phyloP scores from a whole-genome alignment of 2,888 invertebrate genomes.

The Agonopterix heracliana region DNA sequence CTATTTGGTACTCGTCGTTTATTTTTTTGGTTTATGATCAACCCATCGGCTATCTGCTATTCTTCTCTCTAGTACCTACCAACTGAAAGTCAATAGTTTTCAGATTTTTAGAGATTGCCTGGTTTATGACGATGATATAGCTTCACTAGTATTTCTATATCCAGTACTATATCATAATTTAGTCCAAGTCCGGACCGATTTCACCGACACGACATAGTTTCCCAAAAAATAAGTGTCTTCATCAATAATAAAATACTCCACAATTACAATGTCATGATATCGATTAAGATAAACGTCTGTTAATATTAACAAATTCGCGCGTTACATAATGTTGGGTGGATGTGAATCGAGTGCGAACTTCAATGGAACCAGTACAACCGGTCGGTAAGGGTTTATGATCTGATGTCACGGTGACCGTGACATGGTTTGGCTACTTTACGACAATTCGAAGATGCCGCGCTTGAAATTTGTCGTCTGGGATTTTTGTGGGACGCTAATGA shows the following conservation, averaged over 20 bases:
- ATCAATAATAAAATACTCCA: neutral
- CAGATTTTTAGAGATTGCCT: no score
- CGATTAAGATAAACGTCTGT: conserved; percentile 1
- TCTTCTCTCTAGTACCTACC: no score
- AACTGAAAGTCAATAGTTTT: no score
- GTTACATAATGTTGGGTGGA: conserved; percentile 9
- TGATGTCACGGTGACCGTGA: conserved; percentile 48
- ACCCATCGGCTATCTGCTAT: no score
- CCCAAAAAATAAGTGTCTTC: neutral
- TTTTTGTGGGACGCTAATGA: no score
- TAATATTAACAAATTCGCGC: conserved; percentile 3
- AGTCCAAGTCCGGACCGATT: no score
- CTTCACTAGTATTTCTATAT: no score
- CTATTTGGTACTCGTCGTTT: no score
- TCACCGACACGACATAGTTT: neutral
- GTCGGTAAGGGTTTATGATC: conserved; percentile 30
- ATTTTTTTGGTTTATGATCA: no score
- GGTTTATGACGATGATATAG: no score
- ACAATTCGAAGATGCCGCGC: conserved; percentile 22
- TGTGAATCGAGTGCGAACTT: neutral
- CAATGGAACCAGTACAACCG: conserved; percentile 29
- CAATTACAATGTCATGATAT: conserved; percentile 10
- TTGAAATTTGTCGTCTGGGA: no score
- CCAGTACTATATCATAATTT: no score
- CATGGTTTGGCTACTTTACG: conserved; percentile 22